Conservation (phyloP, 2,797 vertebrate species). For the Leuciscus waleckii region DNA sequence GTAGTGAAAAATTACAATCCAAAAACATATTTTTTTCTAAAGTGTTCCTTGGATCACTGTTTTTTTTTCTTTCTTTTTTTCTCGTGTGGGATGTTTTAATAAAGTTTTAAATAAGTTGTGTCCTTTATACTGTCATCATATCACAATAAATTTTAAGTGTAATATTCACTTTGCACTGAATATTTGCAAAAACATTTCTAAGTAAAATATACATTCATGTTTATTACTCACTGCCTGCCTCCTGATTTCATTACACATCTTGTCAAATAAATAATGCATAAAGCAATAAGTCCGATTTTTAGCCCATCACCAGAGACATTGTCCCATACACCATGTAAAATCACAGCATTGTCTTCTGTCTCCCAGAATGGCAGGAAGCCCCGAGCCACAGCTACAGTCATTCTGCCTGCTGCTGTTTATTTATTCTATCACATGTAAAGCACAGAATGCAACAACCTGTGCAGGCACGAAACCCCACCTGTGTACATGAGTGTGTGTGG, state of each 20-base stretch:
- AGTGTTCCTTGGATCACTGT: too few species aligned
- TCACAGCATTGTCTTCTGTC: slow-evolving; percentile 5
- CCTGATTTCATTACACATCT: neutral
- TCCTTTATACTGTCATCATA: neutral
- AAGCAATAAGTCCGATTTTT: neutral
- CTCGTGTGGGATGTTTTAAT: neutral
- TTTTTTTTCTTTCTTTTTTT: too few species aligned
- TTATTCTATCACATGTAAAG: slow-evolving; percentile 38
- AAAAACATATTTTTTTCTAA: too few species aligned
- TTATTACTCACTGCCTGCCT: neutral
- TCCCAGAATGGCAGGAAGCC: neutral
- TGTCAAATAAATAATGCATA: neutral
- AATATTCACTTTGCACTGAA: neutral
- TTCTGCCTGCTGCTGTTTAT: slow-evolving; percentile 32
- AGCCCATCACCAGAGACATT: neutral
- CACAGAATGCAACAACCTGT: slow-evolving; percentile 9
- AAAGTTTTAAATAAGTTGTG: neutral
- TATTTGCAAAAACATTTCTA: neutral
- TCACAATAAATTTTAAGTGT: too few species aligned
- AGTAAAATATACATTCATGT: neutral
- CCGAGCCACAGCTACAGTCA: neutral
- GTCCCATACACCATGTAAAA: neutral
- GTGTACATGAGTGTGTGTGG: slow-evolving; percentile 35
- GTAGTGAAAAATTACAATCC: too few species aligned
- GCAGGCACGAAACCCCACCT: slow-evolving; percentile 34